A percentile compares a stretch with the other conserved stretches of the same genome.
Evolutionary conservation across 2,797 vertebrate species (phyloP).

Genomic region (Spinibarbus caldwelli): DNA sequence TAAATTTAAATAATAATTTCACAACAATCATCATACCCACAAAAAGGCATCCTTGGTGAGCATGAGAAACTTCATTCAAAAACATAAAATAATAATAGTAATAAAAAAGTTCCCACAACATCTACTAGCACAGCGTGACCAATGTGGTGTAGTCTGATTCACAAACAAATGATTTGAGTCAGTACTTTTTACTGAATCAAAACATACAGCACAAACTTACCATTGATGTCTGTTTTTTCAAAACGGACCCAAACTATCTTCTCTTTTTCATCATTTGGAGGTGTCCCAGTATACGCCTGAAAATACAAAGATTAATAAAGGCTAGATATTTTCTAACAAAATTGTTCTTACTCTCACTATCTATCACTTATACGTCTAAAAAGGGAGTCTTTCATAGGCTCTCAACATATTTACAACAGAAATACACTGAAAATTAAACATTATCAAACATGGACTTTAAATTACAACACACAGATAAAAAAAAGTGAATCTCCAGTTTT

Average conservation of each 20-base stretch:
- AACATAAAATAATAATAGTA: fast-evolving
- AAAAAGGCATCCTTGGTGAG: neutral
- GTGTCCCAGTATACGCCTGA: slow-evolving; percentile 93
- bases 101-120: neutral
- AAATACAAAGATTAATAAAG: slow-evolving; percentile 29
- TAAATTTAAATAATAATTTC: neutral
- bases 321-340: neutral
- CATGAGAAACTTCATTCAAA: no score
- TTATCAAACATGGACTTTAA: neutral
- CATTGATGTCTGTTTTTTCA: slow-evolving; percentile 93
- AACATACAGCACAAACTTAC: slow-evolving; percentile 62
- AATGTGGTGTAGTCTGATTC: no score
- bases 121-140: no score
- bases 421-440: neutral
- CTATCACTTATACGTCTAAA: neutral
- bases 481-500: neutral
- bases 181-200: neutral
- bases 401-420: neutral
- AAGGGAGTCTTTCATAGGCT: neutral
- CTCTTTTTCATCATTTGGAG: slow-evolving; percentile 94
- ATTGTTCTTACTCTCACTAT: neutral
- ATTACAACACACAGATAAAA: neutral
- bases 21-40: neutral
- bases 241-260: slow-evolving; percentile 98
- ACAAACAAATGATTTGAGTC: neutral